These are phyloP conservation scores for Pomatorhinus ruficollis DNA, from an alignment of 2,113 vertebrate species.

Conservation along the genomic window DNA sequence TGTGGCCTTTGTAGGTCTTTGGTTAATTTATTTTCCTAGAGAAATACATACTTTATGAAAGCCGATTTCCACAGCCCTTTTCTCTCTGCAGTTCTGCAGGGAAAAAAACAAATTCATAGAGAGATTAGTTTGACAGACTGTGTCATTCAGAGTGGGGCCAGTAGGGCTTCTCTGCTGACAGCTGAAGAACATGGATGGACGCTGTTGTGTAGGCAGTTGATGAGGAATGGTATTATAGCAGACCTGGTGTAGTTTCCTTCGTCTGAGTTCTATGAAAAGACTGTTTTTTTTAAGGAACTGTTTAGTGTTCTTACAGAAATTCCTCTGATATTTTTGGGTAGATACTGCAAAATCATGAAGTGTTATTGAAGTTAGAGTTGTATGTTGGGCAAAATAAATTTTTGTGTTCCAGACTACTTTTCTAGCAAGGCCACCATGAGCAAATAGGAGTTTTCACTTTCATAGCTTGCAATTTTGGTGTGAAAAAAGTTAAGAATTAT, in stretches of 20 bases:
- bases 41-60: neutral
- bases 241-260: neutral
- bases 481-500: neutral
- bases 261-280: neutral
- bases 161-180: accelerated
- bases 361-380: neutral
- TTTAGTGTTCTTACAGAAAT: neutral
- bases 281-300: neutral
- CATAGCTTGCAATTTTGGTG: neutral
- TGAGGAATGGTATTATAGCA: neutral
- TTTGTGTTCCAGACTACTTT: neutral
- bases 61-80: neutral
- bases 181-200: neutral
- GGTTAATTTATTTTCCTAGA: neutral
- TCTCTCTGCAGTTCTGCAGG: neutral
- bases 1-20: neutral
- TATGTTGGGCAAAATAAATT: neutral
- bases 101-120: neutral
- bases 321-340: neutral
- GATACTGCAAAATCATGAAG: neutral
- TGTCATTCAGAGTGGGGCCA: neutral
- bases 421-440: neutral
- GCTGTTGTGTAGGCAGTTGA: neutral
- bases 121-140: neutral
- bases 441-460: neutral